Conservation (phyloP, 1,140 invertebrate genomes). For the Laupala kohalensis region DNA sequence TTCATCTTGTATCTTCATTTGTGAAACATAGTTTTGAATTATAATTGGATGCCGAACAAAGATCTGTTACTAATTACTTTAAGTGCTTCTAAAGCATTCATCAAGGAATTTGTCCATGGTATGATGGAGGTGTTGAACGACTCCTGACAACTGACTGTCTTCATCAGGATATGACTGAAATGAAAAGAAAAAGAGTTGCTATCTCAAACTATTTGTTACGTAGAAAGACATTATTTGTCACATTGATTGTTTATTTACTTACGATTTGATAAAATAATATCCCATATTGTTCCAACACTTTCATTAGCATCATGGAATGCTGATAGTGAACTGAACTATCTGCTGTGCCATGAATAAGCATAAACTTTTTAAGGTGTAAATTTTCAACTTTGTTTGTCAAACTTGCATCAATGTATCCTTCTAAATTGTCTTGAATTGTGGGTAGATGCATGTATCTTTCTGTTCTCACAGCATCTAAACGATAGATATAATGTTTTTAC, state of each 20-base stretch:
- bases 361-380: constrained; percentile 39
- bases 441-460: constrained; percentile 54
- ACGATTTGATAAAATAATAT: constrained; percentile 45
- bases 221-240: too few species aligned
- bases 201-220: too few species aligned
- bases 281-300: constrained; percentile 39
- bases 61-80: too few species aligned
- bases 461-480: constrained; percentile 50
- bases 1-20: not conserved
- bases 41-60: too few species aligned
- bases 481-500: too few species aligned
- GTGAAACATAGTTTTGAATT: not conserved
- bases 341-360: constrained; percentile 47
- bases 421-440: constrained; percentile 37
- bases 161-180: constrained; percentile 85
- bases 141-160: constrained; percentile 68
- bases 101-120: constrained; percentile 76
- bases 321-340: constrained; percentile 59
- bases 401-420: constrained; percentile 38
- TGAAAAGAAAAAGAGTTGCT: not conserved
- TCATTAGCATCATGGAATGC: constrained; percentile 46
- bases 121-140: constrained; percentile 75
- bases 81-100: constrained; percentile 47
- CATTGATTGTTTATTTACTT: constrained; percentile 9
- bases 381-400: constrained; percentile 36